Base-by-base conservation (phyloP, 2,113 vertebrate species). In the Heterotilapia buettikoferi region DNA sequence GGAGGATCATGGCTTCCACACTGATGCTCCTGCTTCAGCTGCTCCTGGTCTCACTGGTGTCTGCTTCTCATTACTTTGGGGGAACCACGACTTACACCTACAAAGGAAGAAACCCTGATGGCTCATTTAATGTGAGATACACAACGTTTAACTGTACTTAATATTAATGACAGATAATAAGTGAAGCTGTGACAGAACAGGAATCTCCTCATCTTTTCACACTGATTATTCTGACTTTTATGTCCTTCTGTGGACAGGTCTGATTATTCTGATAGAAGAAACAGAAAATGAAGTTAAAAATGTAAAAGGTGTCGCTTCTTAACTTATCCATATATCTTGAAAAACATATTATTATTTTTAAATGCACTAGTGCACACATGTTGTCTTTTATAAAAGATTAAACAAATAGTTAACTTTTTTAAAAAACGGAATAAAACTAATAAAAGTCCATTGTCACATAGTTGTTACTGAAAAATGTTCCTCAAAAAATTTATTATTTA, bases 41-140 rank as follows among this genome's bases (percentile, higher is more conserved):
- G 88, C 86, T 94, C 24, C 89, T 95, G 93, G 47, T 88, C 73
- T 88, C 90, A 2, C 50, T 87, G 84, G 86, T 14, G 4, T 88
- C 90, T 1, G 93, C 93, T 0, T 93, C 92, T 2, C 90, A 93
- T 57, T 6, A 16, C 29, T 92, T 9, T 1, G 94, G 90, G 1
- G 91, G 82, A 31, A 36, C 7, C 1, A 2, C 5, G 9, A 76
- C n/a, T 24, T 92, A 9, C 80, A 56, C 5, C 54, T 79, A 78
- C 84, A 93, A 82, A 53, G 91, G 88, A 31, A 83, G 18, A 38
- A 93, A 90, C 57, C 16, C 86, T 1, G 47, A 95, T 19, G 95
- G 95, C 26, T 50, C 89, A 0, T 76, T 43, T 6, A 76, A 2
- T 24, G 95, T 95, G 54, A 86, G 86, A 52, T 7, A 6, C 2